Evolutionary conservation across 2,113 vertebrate genomes (phyloP).

Genomic region (Poicephalus meyeri): DNA sequence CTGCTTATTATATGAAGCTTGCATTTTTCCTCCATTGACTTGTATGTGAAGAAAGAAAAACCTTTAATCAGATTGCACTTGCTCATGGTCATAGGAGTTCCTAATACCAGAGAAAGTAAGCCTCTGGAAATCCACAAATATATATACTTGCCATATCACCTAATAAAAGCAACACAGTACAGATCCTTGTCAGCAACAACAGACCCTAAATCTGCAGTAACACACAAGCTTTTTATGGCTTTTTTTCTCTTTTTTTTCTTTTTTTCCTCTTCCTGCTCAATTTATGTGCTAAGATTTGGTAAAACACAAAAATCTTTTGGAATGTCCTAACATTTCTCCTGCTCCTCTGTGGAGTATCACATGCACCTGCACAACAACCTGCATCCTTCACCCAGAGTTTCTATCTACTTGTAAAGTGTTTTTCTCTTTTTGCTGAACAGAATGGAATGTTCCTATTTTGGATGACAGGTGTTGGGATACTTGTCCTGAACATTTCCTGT

Average conservation of each 20-base stretch:
- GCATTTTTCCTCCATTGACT: background rate
- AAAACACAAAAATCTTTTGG: background rate
- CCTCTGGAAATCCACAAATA: background rate
- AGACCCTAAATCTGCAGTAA: background rate
- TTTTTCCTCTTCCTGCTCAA: background rate
- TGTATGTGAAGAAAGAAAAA: background rate
- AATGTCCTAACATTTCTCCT: background rate
- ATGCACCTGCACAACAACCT: background rate
- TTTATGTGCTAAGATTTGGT: background rate
- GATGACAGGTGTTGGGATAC: conserved; percentile 14
- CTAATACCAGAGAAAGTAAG: background rate
- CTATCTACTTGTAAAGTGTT: background rate
- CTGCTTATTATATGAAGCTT: background rate
- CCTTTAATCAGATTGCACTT: background rate
- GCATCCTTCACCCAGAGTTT: background rate
- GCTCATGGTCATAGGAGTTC: background rate
- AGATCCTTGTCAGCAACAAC: background rate
- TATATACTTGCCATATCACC: background rate
- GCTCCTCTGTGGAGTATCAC: background rate
- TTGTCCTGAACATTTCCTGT: background rate
- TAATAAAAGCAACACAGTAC: background rate
- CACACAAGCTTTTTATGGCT: background rate
- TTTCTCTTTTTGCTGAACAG: background rate
- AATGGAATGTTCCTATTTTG: background rate
- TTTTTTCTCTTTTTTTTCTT: background rate